Conservation (phyloP, 2,113 vertebrate genomes). For the Mus musculus region DNA sequence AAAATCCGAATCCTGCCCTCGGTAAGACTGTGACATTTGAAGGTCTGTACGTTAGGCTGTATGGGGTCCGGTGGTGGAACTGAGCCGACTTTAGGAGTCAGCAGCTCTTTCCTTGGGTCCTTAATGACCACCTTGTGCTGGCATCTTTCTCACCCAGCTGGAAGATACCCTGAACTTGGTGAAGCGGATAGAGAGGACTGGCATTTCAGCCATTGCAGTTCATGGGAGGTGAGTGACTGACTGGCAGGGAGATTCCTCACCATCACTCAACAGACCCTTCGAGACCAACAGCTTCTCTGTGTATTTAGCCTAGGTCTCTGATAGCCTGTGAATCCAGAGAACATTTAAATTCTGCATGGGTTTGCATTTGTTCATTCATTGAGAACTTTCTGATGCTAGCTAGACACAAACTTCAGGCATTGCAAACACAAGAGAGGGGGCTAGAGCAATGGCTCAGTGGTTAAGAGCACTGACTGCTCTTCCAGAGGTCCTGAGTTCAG, state of each 20-base stretch:
- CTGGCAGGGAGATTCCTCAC: not conserved
- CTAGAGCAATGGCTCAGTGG: no score
- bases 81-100: slow-evolving; percentile 24
- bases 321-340: not conserved
- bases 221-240: slow-evolving; percentile 93
- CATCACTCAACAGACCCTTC: not conserved
- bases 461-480: no score
- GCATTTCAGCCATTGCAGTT: slow-evolving; percentile 95
- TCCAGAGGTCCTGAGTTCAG: no score
- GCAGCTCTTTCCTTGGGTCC: slow-evolving; percentile 11
- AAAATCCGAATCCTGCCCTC: slow-evolving; percentile 97
- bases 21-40: slow-evolving; percentile 85
- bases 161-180: slow-evolving; percentile 94
- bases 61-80: not conserved
- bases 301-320: not conserved
- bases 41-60: slow-evolving; percentile 39
- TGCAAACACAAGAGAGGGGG: not conserved
- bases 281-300: not conserved
- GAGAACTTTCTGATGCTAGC: not conserved
- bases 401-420: not conserved
- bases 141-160: slow-evolving; percentile 85
- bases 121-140: slow-evolving; percentile 6
- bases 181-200: slow-evolving; percentile 94
- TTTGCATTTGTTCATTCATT: slow-evolving; percentile 50
- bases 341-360: not conserved